Conservation (phyloP, 2,113 vertebrate species). For the Cacatua alba region DNA sequence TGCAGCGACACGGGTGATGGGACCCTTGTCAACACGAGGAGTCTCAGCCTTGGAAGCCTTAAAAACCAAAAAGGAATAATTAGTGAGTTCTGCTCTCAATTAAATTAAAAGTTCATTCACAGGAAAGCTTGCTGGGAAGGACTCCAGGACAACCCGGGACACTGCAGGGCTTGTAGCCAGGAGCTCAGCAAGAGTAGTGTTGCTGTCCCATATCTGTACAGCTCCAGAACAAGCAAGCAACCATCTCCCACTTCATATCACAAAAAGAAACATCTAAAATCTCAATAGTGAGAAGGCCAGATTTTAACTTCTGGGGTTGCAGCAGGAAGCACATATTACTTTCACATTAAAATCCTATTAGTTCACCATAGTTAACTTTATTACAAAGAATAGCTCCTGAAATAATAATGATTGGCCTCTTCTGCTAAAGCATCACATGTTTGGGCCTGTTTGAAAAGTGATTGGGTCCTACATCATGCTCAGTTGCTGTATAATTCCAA, state of each 20-base stretch:
- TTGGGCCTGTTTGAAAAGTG: conserved; percentile 18
- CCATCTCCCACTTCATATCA: background rate
- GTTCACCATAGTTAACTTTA: conserved; percentile 58
- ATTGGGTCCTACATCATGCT: conserved; percentile 40
- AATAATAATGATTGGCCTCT: conserved; percentile 40
- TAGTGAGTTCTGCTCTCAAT: background rate
- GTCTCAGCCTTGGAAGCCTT: background rate
- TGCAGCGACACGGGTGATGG: background rate
- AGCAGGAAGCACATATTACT: conserved; percentile 35
- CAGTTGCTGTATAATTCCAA: conserved; percentile 32
- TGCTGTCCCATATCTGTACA: background rate
- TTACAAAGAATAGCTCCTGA: conserved; percentile 50
- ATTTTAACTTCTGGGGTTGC: conserved; percentile 13
- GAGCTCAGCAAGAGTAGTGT: background rate
- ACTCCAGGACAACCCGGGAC: background rate
- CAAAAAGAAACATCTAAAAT: background rate
- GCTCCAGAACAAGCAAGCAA: background rate
- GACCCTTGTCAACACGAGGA: accelerated
- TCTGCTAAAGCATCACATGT: background rate
- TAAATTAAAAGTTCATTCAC: background rate
- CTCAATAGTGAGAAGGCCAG: background rate
- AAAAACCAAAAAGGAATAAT: background rate
- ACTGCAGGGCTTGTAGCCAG: background rate
- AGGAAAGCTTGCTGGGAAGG: background rate
- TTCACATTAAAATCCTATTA: conserved; percentile 72